phyloP scores from a whole-genome alignment of 2,113 vertebrate species.

The Nesoenas mayeri region DNA sequence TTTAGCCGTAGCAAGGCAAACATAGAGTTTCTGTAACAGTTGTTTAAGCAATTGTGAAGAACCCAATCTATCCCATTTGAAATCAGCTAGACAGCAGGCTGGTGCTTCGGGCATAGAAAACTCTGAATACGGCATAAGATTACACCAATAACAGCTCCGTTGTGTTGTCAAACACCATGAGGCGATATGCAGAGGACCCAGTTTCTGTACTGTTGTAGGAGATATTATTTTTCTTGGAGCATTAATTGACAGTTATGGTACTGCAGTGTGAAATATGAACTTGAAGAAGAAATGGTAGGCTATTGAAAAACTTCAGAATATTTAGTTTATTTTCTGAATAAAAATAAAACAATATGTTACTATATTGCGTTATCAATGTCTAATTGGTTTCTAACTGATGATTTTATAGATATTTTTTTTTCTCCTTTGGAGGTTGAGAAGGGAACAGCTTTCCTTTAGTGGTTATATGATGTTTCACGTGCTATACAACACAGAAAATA shows the following conservation, averaged over 20 bases:
- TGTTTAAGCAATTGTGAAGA: not conserved
- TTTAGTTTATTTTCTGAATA: not conserved
- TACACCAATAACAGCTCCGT: rapidly evolving
- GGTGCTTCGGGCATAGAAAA: not conserved
- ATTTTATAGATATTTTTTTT: not conserved
- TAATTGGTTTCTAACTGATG: not conserved
- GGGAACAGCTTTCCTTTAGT: not conserved
- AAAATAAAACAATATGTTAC: not conserved
- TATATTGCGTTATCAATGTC: not conserved
- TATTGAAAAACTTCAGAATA: not conserved
- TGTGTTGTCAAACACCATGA: not conserved
- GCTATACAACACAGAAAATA: not conserved
- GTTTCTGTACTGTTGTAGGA: not conserved
- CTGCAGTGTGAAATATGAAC: not conserved
- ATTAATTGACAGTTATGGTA: not conserved
- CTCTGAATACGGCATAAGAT: not conserved
- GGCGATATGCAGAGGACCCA: not conserved
- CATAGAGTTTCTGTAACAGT: not conserved
- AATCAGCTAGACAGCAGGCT: not conserved
- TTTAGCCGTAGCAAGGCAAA: not conserved
- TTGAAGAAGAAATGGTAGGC: not conserved
- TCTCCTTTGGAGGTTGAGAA: not conserved
- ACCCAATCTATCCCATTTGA: not conserved
- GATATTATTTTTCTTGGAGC: not conserved
- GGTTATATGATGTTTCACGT: not conserved